Conservation (phyloP, 2,113 vertebrate species). For the Gallinago paraguaiae region DNA sequence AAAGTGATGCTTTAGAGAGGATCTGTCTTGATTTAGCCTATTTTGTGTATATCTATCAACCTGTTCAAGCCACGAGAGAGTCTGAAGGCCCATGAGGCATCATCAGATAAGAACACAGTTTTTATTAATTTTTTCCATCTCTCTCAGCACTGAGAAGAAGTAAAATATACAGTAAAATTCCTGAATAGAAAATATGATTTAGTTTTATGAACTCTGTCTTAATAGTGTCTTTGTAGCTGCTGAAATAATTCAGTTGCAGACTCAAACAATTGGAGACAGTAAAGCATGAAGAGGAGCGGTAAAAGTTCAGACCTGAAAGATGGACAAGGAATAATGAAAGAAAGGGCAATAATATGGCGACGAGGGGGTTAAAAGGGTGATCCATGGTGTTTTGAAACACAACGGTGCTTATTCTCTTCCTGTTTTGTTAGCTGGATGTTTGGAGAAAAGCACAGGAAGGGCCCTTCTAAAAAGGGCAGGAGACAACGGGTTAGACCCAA, state of each 20-base stretch:
- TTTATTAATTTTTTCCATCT: slow-evolving; percentile 57
- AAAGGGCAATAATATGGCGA: not conserved
- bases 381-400: not conserved
- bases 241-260: not conserved
- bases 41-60: slow-evolving; percentile 23
- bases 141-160: not conserved
- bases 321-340: not conserved
- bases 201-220: not conserved
- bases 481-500: not conserved
- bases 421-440: not conserved
- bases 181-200: slow-evolving; percentile 24
- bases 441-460: not conserved
- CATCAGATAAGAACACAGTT: slow-evolving; percentile 49
- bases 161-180: not conserved
- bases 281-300: not conserved
- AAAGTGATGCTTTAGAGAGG: not conserved
- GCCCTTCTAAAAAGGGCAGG: not conserved
- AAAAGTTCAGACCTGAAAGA: not conserved
- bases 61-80: slow-evolving; percentile 7
- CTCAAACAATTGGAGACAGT: not conserved
- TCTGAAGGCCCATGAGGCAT: slow-evolving; percentile 6
- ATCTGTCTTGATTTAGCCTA: slow-evolving; percentile 32
- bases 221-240: not conserved
- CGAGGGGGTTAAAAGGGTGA: not conserved
- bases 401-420: not conserved